Conservation (phyloP, 2,113 vertebrate species). For the Lasiurus borealis region DNA sequence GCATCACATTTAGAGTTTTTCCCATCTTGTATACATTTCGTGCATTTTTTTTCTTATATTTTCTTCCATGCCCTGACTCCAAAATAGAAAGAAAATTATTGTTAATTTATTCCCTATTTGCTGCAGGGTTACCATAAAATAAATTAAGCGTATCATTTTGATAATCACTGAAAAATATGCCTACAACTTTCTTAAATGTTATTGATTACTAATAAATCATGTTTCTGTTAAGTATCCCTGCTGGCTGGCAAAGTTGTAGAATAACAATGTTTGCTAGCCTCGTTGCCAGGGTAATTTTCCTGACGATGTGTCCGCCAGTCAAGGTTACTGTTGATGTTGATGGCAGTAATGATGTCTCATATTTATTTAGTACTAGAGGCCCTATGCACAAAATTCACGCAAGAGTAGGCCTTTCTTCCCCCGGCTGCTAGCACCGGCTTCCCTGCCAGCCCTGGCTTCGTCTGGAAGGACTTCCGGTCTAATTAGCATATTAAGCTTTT, state of each 20-base stretch:
- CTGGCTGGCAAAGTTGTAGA: conserved; percentile 55
- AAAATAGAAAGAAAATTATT: conserved; percentile 71
- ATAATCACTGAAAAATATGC: conserved; percentile 74
- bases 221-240: conserved; percentile 67
- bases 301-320: neutral
- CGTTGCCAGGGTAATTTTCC: conserved; percentile 48
- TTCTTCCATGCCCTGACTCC: neutral
- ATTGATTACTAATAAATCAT: conserved; percentile 79
- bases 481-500: too few relatives aligned
- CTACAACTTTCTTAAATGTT: conserved; percentile 76
- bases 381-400: too few relatives aligned
- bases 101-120: conserved; percentile 64
- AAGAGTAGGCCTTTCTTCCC: too few relatives aligned
- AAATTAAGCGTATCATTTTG: conserved; percentile 77
- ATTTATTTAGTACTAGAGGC: neutral
- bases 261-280: conserved; percentile 17
- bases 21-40: neutral
- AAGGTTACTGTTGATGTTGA: neutral
- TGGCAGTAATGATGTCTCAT: neutral
- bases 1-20: neutral
- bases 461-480: too few relatives aligned
- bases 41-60: conserved; percentile 21
- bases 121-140: conserved; percentile 72
- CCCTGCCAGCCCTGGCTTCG: too few relatives aligned
- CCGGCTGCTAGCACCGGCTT: too few relatives aligned